These are phyloP conservation scores for Clanis bilineata DNA, from an alignment of 2,888 invertebrate genomes.

Conservation along the genomic window DNA sequence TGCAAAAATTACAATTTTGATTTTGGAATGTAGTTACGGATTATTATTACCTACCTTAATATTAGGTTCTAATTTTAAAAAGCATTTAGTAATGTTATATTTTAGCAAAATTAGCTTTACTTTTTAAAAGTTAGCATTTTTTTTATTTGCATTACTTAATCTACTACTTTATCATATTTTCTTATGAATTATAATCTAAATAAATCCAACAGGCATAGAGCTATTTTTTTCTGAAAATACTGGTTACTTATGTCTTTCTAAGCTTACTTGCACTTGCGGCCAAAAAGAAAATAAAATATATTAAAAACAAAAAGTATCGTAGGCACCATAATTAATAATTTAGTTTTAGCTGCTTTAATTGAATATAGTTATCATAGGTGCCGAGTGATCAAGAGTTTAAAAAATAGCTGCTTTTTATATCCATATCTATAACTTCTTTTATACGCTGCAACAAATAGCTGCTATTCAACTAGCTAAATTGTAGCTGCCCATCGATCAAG, in stretches of 20 bases:
- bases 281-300: slow-evolving; percentile 26
- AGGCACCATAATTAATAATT: background rate
- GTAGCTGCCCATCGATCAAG: slow-evolving; percentile 7
- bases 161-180: background rate
- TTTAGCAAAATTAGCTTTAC: background rate
- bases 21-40: background rate
- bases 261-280: slow-evolving; percentile 45
- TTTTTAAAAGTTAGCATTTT: background rate
- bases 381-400: too few species aligned
- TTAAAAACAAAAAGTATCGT: background rate
- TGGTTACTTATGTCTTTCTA: background rate
- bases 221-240: background rate
- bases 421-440: too few species aligned
- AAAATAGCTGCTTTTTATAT: background rate
- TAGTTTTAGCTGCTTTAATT: background rate
- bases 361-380: too few species aligned
- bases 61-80: background rate
- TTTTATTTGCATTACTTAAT: background rate
- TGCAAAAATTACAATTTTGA: background rate
- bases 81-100: background rate
- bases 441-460: too few species aligned
- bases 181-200: background rate
- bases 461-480: background rate
- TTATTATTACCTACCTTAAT: background rate
- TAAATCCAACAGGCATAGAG: background rate